Percentiles rank a stretch among this genome's conserved stretches.
These are phyloP conservation scores for Heliothis subflexa DNA, from an alignment of 1,140 invertebrate species.

Conservation along the genomic window DNA sequence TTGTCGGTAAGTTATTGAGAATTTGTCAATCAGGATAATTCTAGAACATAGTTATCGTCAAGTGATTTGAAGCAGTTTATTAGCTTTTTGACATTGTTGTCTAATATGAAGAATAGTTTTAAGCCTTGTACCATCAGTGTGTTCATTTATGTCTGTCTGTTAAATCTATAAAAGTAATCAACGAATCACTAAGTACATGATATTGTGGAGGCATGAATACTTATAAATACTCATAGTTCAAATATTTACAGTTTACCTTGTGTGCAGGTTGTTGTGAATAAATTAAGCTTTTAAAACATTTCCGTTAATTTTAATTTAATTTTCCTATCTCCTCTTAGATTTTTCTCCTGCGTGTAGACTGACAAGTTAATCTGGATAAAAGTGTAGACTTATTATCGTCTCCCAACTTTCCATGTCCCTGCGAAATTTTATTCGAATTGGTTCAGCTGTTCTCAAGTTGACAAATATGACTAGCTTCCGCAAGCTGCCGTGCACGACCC, in stretches of 20 bases:
- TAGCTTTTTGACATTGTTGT: constrained; percentile 32
- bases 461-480: too few species aligned
- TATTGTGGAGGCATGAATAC: neutral
- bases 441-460: too few species aligned
- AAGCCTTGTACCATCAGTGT: constrained; percentile 52
- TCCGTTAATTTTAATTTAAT: neutral
- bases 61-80: constrained; percentile 1
- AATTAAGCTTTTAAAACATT: constrained; percentile 36
- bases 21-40: neutral
- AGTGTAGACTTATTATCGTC: too few species aligned
- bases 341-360: too few species aligned
- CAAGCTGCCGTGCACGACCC: too few species aligned
- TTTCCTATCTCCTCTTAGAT: neutral
- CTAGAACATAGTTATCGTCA: constrained; percentile 7
- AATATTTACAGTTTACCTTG: constrained; percentile 39
- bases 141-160: constrained; percentile 53
- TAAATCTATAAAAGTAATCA: constrained; percentile 37
- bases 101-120: constrained; percentile 22
- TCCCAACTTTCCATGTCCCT: too few species aligned
- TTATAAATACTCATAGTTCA: constrained; percentile 41
- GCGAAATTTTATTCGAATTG: too few species aligned
- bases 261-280: constrained; percentile 44
- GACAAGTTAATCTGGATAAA: too few species aligned
- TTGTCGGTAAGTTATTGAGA: neutral
- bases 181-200: constrained; percentile 33